Evolutionary conservation across 2,888 invertebrate species (phyloP), one percentile per base, ranked within the genome.

Genomic region (Zygothrica quintamaculata): DNA sequence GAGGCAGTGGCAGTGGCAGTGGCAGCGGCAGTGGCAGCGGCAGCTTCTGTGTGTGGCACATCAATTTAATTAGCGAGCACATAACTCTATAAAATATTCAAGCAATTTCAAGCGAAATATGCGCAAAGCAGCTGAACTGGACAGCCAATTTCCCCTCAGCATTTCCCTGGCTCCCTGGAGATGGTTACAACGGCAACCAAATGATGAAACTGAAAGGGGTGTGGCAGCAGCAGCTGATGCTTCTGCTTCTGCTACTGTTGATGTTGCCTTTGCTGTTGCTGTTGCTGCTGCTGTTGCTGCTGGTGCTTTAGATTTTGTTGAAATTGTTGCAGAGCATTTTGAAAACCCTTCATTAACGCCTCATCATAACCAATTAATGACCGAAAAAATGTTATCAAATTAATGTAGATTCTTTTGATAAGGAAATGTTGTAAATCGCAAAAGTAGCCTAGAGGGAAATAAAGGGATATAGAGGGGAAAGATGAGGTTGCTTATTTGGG

Each of bases 1-100:
- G n/a, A n/a, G n/a, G n/a, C n/a, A n/a, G n/a, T n/a, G n/a, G n/a
- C n/a, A n/a, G n/a, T n/a, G n/a, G n/a, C n/a, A n/a, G n/a, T n/a
- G n/a, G n/a, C 58, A 73, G 64, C 68, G 69, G 65, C 68, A 52
- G 43, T 42, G 53, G 60, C 46, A 73, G 73, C 65, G 57, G 60
- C 69, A 52, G 60, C 50, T 64, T 61, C 71, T 75, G 65, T 77
- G 60, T 71, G 72, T 78, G 78, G 72, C 81, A 79, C 79, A 72
- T 84, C 84, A 86, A 84, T 84, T 87, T 84, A 84, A 84, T 84
- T 84, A 84, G 87, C 84, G 79, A 64, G 78, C 70, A 59, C 87
- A 84, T 84, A 86, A 73, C 84, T 84, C 70, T 58, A 86, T 84
- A 75, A 84, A 84, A 84, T 86, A 84, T 84, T 86, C 75, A 84